Base-by-base conservation (phyloP, 2,113 vertebrate genomes). In the Prolemur simus region DNA sequence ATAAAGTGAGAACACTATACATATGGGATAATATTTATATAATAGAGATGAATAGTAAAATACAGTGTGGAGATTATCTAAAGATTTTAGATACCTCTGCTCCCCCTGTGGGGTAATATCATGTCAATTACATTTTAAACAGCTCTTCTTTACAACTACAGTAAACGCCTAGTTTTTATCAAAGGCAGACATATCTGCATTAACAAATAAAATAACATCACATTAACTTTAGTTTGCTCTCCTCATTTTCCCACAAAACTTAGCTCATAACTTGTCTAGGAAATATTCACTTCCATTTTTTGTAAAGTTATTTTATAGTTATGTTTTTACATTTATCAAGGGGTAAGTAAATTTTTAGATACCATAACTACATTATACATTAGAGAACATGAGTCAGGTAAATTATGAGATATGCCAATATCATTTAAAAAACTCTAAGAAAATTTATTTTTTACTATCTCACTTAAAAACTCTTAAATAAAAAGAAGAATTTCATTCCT, bases 321-420 rank as follows among this genome's bases (percentile, higher is more conserved):
- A 17, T 87, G 54, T 92, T 97, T 98, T 95, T 93, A 96, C 95
- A 97, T 97, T 98, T 98, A 98, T 69, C 95, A 52, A 85, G 74
- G 95, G 45, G 32, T 91, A 94, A 96, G 92, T 81, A 83, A 4
- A 5, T 29, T 94, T 96, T 94, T 96, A 96, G 42, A 92, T 64
- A 94, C 56, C 82, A 39, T 89, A 77, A 91, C 58, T 95, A 66
- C 34, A 42, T 97, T 76, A 95, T 54, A 76, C 34, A 52, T 86
- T n/a, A 92, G 32, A 82, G 86, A 47, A 68, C 69, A 97, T 54
- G 87, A 92, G 54, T 87, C 39, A 94, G 91, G 85, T 34, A 69
- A 97, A 78, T 77, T 89, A 64, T 84, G n/a, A 90, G 83, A 52
- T 71, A 73, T 87, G 29, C 49, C 87, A 95, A 96, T 66, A 64